Evolutionary conservation across 2,888 invertebrate genomes (phyloP).

Genomic region (Tridacna crocea): DNA sequence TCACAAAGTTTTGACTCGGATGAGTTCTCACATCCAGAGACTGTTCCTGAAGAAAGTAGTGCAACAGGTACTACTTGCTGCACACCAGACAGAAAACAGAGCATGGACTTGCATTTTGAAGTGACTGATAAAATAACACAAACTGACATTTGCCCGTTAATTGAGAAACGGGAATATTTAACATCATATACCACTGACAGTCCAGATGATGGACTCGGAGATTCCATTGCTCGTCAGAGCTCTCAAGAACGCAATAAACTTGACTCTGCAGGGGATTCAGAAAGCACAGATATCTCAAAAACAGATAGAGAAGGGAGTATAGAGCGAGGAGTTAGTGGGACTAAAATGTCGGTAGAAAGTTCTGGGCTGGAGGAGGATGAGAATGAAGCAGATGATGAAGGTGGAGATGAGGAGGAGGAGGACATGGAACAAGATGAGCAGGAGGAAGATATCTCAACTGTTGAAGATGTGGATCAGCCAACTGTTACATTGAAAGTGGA

Average conservation of each 20-base stretch:
- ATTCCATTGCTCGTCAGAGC: constrained; percentile 78
- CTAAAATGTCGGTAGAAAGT: constrained; percentile 85
- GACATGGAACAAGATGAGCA: constrained; percentile 46
- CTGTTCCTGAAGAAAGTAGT: constrained; percentile 79
- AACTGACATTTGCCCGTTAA: constrained; percentile 59
- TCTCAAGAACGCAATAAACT: constrained; percentile 74
- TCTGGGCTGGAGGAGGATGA: constrained; percentile 73
- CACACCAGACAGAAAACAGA: constrained; percentile 77
- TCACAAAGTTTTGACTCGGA: constrained; percentile 83
- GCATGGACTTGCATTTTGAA: constrained; percentile 74
- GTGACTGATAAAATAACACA: constrained; percentile 69
- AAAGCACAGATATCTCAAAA: constrained; percentile 73
- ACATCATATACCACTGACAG: constrained; percentile 75
- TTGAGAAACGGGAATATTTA: constrained; percentile 65
- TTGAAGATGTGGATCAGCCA: constrained; percentile 27
- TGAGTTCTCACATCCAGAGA: constrained; percentile 78
- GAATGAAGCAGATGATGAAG: constrained; percentile 64
- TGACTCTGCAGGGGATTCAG: constrained; percentile 77
- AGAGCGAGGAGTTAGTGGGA: constrained; percentile 60
- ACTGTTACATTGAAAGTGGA: constrained; percentile 43
- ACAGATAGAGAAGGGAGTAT: constrained; percentile 70
- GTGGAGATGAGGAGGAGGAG: constrained; percentile 54
- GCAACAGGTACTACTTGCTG: constrained; percentile 77
- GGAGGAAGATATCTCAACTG: constrained; percentile 33
- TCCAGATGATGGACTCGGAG: constrained; percentile 82